phyloP scores from a whole-genome alignment of 2,888 invertebrate species.

The Perizoma affinitatum region DNA sequence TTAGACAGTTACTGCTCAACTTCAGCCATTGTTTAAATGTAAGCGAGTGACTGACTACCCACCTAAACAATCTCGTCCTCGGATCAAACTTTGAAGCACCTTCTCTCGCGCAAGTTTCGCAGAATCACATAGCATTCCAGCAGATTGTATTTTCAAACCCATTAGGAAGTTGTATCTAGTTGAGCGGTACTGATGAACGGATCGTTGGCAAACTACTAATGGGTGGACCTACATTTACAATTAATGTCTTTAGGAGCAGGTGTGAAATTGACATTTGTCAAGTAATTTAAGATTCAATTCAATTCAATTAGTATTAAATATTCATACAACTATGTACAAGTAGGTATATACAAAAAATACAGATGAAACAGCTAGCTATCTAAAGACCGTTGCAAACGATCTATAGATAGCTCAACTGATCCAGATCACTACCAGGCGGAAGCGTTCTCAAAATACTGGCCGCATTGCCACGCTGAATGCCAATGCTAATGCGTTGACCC shows the following conservation, averaged over 20 bases:
- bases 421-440: no score
- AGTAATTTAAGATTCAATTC: background rate
- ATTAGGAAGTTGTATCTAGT: conserved; percentile 45
- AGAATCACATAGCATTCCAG: conserved; percentile 48
- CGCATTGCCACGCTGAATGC: no score
- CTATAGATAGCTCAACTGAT: no score
- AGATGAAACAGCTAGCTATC: no score
- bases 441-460: no score
- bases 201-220: conserved; percentile 18
- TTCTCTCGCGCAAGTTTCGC: conserved; percentile 34
- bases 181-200: conserved; percentile 15
- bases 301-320: no score
- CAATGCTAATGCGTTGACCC: no score
- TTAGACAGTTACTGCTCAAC: background rate
- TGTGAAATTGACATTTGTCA: conserved; percentile 4
- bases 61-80: conserved; percentile 6
- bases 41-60: background rate
- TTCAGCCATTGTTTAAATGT: background rate
- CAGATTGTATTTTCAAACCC: conserved; percentile 54
- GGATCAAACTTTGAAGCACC: conserved; percentile 32
- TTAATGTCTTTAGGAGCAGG: background rate
- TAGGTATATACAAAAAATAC: no score
- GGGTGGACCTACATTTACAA: conserved; percentile 11
- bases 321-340: no score
- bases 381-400: no score